These are phyloP conservation scores for Phrynocephalus forsythii DNA, from an alignment of 2,797 vertebrate species.

Conservation along the genomic window DNA sequence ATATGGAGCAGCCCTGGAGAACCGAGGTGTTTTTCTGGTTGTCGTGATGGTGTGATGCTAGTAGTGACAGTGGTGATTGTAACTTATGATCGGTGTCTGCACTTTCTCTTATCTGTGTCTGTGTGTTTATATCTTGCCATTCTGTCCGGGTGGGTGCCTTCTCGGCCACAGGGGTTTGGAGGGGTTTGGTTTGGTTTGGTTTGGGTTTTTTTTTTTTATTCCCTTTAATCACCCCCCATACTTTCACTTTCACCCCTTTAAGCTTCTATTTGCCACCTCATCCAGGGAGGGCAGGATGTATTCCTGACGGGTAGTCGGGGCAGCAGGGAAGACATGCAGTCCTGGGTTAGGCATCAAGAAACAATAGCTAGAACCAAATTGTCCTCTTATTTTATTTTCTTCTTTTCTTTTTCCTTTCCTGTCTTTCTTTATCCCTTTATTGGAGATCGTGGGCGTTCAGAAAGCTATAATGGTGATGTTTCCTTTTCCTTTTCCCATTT, in stretches of 20 bases:
- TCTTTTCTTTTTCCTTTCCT: too few relatives aligned
- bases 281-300: conserved; percentile 27
- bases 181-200: not conserved
- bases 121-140: conserved; percentile 44
- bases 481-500: conserved; percentile 34
- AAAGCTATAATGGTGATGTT: conserved; percentile 24
- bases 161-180: conserved; percentile 52
- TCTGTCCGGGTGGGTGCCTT: conserved; percentile 55
- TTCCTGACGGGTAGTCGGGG: not conserved
- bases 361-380: conserved; percentile 16
- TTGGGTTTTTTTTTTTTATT: too few relatives aligned
- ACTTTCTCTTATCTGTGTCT: conserved; percentile 40
- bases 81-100: not conserved
- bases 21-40: conserved; percentile 62
- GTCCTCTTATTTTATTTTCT: not conserved
- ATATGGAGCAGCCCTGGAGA: conserved; percentile 60
- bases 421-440: not conserved
- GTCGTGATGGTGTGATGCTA: conserved; percentile 52
- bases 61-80: conserved; percentile 55
- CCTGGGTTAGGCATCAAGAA: not conserved
- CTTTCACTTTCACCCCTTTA: conserved; percentile 16
- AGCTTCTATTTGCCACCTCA: conserved; percentile 22
- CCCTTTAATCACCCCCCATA: not conserved
- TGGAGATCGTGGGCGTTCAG: conserved; percentile 35
- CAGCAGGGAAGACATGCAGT: not conserved